Conservation (phyloP, 2,113 vertebrate species). For the Myodes glareolus region DNA sequence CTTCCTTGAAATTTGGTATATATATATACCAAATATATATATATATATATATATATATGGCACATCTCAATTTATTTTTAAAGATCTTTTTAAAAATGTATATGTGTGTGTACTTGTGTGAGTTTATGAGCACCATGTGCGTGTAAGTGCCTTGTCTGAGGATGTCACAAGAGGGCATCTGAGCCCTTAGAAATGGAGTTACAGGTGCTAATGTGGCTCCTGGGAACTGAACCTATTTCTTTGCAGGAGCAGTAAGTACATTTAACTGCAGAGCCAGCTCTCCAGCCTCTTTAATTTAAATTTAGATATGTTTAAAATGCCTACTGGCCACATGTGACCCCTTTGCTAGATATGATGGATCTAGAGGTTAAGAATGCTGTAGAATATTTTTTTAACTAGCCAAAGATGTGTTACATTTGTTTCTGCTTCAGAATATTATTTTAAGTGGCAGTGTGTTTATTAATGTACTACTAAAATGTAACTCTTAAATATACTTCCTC, state of each 20-base stretch:
- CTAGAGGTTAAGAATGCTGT: not conserved
- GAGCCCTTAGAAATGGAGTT: not conserved
- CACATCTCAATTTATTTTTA: not conserved
- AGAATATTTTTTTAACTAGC: too few relatives aligned
- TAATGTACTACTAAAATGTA: too few relatives aligned
- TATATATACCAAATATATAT: not conserved
- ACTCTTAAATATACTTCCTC: too few relatives aligned
- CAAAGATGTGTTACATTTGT: too few relatives aligned
- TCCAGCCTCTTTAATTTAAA: not conserved
- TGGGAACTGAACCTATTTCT: not conserved
- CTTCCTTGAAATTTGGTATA: not conserved
- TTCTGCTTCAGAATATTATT: too few relatives aligned
- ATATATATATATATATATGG: not conserved
- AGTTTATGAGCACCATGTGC: not conserved
- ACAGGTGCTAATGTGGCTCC: not conserved
- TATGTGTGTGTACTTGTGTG: not conserved
- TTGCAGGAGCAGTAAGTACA: too few relatives aligned
- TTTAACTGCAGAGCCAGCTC: not conserved
- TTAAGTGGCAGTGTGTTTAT: too few relatives aligned
- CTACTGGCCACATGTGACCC: not conserved
- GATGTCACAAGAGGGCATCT: not conserved
- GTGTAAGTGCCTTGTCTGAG: not conserved
- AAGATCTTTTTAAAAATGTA: not conserved
- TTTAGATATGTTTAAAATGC: not conserved
- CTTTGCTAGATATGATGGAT: not conserved